Base-by-base conservation (phyloP, 2,797 vertebrate species). In the Ficedula albicollis region DNA sequence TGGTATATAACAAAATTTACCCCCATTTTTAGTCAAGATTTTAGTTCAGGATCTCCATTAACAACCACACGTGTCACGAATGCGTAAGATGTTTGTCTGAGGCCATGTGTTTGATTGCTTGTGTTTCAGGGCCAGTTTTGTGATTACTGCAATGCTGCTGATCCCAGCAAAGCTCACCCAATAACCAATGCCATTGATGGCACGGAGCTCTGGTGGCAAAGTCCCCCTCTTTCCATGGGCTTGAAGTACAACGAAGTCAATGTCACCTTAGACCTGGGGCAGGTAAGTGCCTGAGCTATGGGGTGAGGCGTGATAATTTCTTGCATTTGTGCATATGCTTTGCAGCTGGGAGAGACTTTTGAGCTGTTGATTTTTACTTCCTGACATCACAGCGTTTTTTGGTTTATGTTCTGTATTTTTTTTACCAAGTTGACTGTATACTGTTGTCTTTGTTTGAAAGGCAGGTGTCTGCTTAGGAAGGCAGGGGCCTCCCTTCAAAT, bases 181-280 rank as follows among this genome's bases (percentile, higher is more conserved):
- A 96, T 98, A 81, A 98, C 96, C 85, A 98, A 98, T 2, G 99
- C 99, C 19, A 98, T 99, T 6, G 99, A 99, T 13, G 99, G 99
- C 85, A 99, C 99, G 0, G 99, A 99, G 80, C 97, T 98, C 26
- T 99, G 99, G 99, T 99, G 99, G 99, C 99, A 99, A 90, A 99
- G 99, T 86, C 99, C 99, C 4, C 99, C 99, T 82, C 98, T 99
- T 21, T 99, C 99, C 43, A 97, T 97, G 58, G 99, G 99, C 48
- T 49, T 94, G 55, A 96, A 72, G 79, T 99, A 99, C 98, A 99
- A 99, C 0, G 94, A 98, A 94, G 98, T 99, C 94, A 99, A 99
- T 38, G 97, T 99, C 78, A 99, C 99, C 39, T 96, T 99, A 96
- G 99, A 99, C 84, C 98, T 99, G 76, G 98, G 99, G 29, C 99